Conservation (phyloP, 2,888 invertebrate genomes). For the Leptopilina myrica region DNA sequence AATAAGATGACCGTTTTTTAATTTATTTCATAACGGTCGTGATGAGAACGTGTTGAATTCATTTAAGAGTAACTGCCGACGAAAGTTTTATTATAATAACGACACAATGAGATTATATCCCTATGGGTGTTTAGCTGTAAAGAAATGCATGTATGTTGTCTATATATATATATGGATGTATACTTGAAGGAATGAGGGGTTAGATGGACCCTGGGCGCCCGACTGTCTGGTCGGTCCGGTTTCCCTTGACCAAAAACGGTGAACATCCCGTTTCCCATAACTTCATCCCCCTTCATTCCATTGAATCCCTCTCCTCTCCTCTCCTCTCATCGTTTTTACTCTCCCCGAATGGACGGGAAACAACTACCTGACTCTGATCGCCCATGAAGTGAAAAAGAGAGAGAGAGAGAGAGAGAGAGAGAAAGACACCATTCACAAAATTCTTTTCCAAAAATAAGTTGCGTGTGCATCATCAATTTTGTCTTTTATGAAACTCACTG, state of each 20-base stretch:
- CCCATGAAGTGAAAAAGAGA: neutral
- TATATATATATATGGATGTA: neutral
- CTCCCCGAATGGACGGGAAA: slow-evolving; percentile 2
- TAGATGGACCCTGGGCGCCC: slow-evolving; percentile 70
- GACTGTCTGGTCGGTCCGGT: slow-evolving; percentile 72
- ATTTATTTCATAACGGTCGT: slow-evolving; percentile 39
- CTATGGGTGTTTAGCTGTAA: neutral
- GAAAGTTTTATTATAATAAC: neutral
- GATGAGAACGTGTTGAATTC: neutral
- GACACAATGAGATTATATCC: slow-evolving; percentile 16
- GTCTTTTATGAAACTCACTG: too few relatives aligned
- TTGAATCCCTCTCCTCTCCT: slow-evolving; percentile 8
- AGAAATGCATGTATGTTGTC: neutral
- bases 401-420: neutral
- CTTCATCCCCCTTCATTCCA: slow-evolving; percentile 53
- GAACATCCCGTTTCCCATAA: slow-evolving; percentile 55
- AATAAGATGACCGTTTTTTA: slow-evolving; percentile 28
- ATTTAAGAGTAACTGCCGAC: neutral
- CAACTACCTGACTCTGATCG: slow-evolving; percentile 49
- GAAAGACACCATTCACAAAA: slow-evolving; percentile 57
- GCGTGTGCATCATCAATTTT: slow-evolving; percentile 53
- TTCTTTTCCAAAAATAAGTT: slow-evolving; percentile 49
- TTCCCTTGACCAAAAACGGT: slow-evolving; percentile 61
- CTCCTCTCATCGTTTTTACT: slow-evolving; percentile 19
- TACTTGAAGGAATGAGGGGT: slow-evolving; percentile 61